Conservation (phyloP, 2,113 vertebrate species). For the Phodopus roborovskii region DNA sequence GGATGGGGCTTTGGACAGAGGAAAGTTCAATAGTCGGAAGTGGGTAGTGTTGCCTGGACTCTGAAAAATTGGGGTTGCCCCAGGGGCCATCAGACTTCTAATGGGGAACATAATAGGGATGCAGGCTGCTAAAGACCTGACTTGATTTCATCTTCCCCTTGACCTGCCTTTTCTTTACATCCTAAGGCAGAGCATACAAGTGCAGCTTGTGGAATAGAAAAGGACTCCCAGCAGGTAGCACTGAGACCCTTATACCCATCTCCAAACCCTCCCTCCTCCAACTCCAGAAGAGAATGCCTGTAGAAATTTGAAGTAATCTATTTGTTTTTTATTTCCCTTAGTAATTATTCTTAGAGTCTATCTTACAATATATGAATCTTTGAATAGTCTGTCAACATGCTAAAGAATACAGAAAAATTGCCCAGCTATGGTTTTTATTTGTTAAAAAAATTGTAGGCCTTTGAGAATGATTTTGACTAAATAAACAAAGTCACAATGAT, state of each 20-base stretch:
- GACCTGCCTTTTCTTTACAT: background rate
- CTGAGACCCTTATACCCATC: background rate
- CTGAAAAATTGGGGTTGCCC: background rate
- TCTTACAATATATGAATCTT: background rate
- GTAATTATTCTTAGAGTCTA: background rate
- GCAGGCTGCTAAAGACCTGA: background rate
- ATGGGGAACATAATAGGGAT: background rate
- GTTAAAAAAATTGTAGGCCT: background rate
- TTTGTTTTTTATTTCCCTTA: background rate
- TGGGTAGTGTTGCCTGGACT: background rate
- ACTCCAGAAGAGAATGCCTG: background rate
- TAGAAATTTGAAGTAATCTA: background rate
- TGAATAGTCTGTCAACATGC: background rate
- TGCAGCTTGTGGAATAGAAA: background rate
- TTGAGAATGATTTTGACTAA: slow-evolving; percentile 11
- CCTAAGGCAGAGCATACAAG: background rate
- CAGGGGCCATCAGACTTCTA: background rate
- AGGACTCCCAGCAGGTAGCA: background rate
- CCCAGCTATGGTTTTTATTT: background rate
- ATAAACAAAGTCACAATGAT: background rate
- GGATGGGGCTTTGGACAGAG: background rate
- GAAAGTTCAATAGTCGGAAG: background rate
- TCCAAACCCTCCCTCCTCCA: too few relatives aligned
- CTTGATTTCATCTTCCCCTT: background rate
- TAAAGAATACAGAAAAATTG: background rate